Conservation (phyloP, 2,113 vertebrate genomes). For the Stigmatopora argus region DNA sequence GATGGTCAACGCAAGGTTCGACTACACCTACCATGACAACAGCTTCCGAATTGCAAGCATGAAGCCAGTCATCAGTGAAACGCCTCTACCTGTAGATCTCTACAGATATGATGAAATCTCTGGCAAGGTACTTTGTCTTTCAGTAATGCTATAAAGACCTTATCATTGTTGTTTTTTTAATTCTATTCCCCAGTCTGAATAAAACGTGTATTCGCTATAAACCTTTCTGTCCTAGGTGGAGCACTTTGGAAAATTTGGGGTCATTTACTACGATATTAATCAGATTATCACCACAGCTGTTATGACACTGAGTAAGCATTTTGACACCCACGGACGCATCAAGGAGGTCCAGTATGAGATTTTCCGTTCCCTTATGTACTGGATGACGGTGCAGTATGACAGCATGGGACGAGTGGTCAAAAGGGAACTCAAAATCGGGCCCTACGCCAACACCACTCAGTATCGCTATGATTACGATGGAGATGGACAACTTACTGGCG, state of each 20-base stretch:
- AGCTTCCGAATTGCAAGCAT: conserved; percentile 97
- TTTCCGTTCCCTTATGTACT: conserved; percentile 98
- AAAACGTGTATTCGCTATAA: background rate
- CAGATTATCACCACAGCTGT: conserved; percentile 98
- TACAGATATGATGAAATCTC: conserved; percentile 98
- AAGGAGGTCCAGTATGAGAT: conserved; percentile 99
- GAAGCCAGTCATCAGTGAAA: conserved; percentile 97
- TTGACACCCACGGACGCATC: conserved; percentile 95
- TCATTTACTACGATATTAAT: conserved; percentile 98
- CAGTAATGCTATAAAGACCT: background rate
- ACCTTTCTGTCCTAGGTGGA: conserved; percentile 69
- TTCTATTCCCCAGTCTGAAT: background rate
- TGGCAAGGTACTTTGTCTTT: conserved; percentile 84
- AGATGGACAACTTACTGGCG: conserved; percentile 91
- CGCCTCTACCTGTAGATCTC: conserved; percentile 91
- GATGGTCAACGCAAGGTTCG: conserved; percentile 97
- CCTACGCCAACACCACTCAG: conserved; percentile 96
- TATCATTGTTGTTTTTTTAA: conserved; percentile 1
- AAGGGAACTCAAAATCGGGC: conserved; percentile 94
- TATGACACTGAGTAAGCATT: conserved; percentile 98
- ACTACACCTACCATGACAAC: conserved; percentile 97
- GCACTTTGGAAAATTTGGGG: conserved; percentile 97
- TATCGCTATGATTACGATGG: conserved; percentile 97
- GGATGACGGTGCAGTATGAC: conserved; percentile 99
- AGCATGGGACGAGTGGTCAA: conserved; percentile 97